Conservation (phyloP, 2,113 vertebrate genomes). For the Ibidorhyncha struthersii region DNA sequence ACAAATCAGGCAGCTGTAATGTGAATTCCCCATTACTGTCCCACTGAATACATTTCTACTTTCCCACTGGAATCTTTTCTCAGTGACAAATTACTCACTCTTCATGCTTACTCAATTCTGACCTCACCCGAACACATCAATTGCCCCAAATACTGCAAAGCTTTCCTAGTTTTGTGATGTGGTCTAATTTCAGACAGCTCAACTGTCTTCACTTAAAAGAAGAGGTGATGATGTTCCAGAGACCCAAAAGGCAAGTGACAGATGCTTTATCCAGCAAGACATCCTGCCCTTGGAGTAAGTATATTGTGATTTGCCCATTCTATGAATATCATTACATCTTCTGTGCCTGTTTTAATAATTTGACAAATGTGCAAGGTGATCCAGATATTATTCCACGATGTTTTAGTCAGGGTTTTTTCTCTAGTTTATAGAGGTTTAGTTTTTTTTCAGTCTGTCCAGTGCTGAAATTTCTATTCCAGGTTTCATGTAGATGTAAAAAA, state of each 20-base stretch:
- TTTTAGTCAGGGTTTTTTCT: background rate
- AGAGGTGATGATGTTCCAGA: conserved; percentile 4
- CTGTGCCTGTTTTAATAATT: background rate
- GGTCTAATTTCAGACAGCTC: conserved; percentile 41
- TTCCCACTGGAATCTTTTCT: conserved; percentile 38
- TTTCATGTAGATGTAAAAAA: background rate
- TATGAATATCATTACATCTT: background rate
- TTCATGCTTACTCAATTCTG: conserved; percentile 35
- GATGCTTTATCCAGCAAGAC: background rate
- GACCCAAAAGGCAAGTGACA: background rate
- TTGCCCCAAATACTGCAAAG: background rate
- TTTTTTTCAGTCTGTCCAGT: background rate
- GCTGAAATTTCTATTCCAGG: background rate
- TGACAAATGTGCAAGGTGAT: background rate
- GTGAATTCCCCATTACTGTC: conserved; percentile 15
- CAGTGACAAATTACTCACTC: conserved; percentile 48
- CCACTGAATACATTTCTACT: background rate
- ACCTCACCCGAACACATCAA: conserved; percentile 53
- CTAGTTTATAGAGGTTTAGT: background rate
- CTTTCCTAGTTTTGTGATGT: conserved; percentile 42
- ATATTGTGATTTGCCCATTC: background rate
- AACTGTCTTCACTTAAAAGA: conserved; percentile 11
- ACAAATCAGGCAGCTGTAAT: conserved; percentile 16
- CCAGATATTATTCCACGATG: background rate
- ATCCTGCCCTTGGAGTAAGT: background rate